These are phyloP conservation scores for Lucilia cuprina DNA, from an alignment of 1,140 invertebrate species.

Conservation along the genomic window DNA sequence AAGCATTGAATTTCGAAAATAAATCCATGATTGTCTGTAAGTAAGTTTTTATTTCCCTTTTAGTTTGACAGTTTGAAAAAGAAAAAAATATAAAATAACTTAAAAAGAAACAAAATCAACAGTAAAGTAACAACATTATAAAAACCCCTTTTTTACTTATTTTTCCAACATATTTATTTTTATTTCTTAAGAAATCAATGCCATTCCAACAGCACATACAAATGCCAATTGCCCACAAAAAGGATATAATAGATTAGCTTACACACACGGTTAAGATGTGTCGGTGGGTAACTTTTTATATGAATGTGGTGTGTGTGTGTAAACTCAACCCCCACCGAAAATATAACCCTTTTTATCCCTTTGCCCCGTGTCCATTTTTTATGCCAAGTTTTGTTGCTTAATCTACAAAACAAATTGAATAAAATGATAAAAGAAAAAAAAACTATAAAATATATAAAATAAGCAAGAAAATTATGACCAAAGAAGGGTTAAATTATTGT, in stretches of 20 bases:
- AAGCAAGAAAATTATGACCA: slow-evolving; percentile 15
- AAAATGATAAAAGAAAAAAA: background rate
- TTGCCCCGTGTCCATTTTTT: background rate
- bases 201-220: background rate
- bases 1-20: background rate
- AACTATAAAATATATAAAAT: background rate
- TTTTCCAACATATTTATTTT: background rate
- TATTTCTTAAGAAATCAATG: background rate
- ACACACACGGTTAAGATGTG: background rate
- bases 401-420: slow-evolving; percentile 5
- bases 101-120: background rate
- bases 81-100: background rate
- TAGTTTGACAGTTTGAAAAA: background rate
- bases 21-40: background rate
- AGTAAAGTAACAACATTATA: background rate
- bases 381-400: background rate
- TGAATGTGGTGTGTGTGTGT: background rate
- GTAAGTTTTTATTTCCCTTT: background rate
- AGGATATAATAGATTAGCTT: slow-evolving; percentile 4
- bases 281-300: background rate
- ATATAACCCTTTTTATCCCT: background rate
- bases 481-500: slow-evolving; percentile 56
- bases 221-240: slow-evolving; percentile 10
- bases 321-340: background rate
- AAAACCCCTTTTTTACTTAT: background rate